Evolutionary conservation across 2,888 invertebrate species (phyloP).

Genomic region (Ichneumoninae sp.): DNA sequence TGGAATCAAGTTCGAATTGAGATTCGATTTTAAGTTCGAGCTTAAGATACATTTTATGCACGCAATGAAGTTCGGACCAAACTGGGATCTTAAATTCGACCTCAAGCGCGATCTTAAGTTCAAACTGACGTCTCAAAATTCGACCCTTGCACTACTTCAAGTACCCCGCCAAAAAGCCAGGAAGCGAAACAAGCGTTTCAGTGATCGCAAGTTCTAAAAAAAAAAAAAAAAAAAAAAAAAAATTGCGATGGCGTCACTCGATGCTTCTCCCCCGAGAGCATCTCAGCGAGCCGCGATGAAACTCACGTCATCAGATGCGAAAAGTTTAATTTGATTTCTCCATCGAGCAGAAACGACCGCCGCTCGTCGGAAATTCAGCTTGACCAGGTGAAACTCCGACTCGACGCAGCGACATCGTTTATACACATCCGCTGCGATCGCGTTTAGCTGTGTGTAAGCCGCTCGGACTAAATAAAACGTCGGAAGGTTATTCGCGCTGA

Average conservation of each 20-base stretch:
- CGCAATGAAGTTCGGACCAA: too few relatives aligned
- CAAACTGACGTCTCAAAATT: too few relatives aligned
- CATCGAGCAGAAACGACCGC: background rate
- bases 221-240: too few relatives aligned
- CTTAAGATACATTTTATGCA: too few relatives aligned
- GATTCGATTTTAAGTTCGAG: too few relatives aligned
- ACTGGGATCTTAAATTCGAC: too few relatives aligned
- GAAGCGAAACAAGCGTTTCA: background rate
- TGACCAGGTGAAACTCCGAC: slow-evolving; percentile 16
- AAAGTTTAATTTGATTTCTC: slow-evolving; percentile 28
- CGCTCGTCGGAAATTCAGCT: background rate
- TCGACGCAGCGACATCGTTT: slow-evolving; percentile 1
- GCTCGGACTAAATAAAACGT: slow-evolving; percentile 16
- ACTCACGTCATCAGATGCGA: slow-evolving; percentile 31
- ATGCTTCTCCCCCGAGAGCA: background rate
- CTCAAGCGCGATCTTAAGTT: too few relatives aligned
- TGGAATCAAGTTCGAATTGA: too few relatives aligned
- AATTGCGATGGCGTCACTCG: too few relatives aligned
- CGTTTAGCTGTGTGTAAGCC: background rate
- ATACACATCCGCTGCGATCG: background rate
- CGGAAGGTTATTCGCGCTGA: slow-evolving; percentile 30
- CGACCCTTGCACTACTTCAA: too few relatives aligned
- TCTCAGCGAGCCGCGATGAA: background rate
- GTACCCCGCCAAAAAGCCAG: too few relatives aligned
- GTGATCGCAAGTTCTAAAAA: background rate